Evolutionary conservation across 2,888 invertebrate genomes (phyloP).

Genomic region (Lydus trimaculatus): DNA sequence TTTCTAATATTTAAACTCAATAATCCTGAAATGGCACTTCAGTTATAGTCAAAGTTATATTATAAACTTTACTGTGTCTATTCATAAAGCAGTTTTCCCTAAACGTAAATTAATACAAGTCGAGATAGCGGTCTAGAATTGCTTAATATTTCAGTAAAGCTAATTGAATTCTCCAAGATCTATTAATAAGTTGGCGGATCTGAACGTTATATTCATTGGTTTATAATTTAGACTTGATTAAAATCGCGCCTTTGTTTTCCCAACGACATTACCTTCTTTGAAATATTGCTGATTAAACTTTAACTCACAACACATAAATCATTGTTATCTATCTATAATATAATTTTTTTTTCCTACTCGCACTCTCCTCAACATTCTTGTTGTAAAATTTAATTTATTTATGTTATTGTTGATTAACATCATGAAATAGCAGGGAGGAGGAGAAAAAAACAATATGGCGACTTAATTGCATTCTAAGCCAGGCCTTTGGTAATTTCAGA

Average conservation of each 20-base stretch:
- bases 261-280: slow-evolving; percentile 10
- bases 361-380: background rate
- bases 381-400: background rate
- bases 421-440: background rate
- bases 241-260: slow-evolving; percentile 36
- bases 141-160: slow-evolving; percentile 49
- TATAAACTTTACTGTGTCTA: slow-evolving; percentile 5
- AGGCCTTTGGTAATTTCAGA: background rate
- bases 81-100: background rate
- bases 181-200: slow-evolving; percentile 53
- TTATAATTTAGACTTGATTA: slow-evolving; percentile 43
- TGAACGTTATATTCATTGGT: slow-evolving; percentile 43
- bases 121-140: slow-evolving; percentile 45
- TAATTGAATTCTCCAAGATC: slow-evolving; percentile 54
- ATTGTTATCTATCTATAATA: slow-evolving; percentile 38
- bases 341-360: background rate
- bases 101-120: slow-evolving; percentile 44
- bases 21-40: background rate
- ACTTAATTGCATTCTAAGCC: background rate
- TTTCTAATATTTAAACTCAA: background rate
- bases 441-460: background rate
- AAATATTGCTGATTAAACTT: slow-evolving; percentile 16
- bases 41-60: slow-evolving; percentile 13
- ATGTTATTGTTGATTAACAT: background rate
- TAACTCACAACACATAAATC: slow-evolving; percentile 38